Evolutionary conservation across 2,797 vertebrate genomes (phyloP).

Genomic region (Clamator glandarius): DNA sequence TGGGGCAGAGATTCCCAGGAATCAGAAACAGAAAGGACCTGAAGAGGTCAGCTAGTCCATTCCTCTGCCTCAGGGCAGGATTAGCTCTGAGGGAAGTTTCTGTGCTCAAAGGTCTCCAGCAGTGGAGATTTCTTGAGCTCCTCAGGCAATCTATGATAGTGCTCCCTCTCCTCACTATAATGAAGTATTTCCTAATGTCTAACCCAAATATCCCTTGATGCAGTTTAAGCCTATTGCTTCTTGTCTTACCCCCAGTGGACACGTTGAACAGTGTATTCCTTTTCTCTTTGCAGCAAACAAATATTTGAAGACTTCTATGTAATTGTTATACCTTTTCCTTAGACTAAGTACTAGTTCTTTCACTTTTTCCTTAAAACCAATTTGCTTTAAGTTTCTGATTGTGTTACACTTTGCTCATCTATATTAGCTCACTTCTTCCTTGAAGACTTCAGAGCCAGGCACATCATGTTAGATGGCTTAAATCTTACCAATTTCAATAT

Average conservation of each 20-base stretch:
- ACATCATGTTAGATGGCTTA: neutral
- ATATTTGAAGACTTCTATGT: neutral
- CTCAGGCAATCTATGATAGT: neutral
- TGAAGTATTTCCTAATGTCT: conserved; percentile 19
- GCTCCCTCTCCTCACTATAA: neutral
- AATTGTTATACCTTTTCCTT: neutral
- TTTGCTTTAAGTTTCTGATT: neutral
- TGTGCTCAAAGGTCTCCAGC: neutral
- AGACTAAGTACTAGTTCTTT: neutral
- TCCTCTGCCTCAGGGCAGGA: neutral
- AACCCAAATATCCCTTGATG: neutral
- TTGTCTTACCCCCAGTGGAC: neutral
- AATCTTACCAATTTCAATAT: neutral
- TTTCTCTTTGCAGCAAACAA: neutral
- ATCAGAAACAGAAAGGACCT: neutral
- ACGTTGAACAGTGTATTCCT: neutral
- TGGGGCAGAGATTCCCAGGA: neutral
- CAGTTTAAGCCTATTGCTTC: conserved; percentile 5
- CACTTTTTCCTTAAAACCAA: neutral
- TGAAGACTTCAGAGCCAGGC: neutral
- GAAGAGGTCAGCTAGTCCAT: neutral
- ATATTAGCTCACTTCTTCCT: neutral
- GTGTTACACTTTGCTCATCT: neutral
- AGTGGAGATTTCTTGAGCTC: neutral
- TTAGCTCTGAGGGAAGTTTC: neutral